Conservation (phyloP, 2,888 invertebrate genomes). For the Caenorhabditis sp. region DNA sequence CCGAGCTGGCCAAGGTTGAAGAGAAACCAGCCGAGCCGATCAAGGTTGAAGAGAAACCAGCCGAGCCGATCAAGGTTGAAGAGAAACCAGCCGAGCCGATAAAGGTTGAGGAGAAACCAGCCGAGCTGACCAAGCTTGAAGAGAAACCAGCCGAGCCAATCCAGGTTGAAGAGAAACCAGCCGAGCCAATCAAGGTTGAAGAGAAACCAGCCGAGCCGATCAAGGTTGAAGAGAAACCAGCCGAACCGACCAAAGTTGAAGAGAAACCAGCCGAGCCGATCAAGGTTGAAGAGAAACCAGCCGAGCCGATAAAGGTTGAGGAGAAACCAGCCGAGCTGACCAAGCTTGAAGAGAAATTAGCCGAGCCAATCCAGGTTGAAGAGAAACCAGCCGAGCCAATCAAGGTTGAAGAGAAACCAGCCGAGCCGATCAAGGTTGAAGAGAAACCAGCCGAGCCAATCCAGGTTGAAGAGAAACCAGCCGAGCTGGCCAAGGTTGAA, state of each 20-base stretch:
- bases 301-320: too few relatives aligned
- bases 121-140: not conserved
- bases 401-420: too few relatives aligned
- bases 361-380: too few relatives aligned
- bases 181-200: constrained; percentile 6
- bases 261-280: too few relatives aligned
- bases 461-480: not conserved
- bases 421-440: too few relatives aligned
- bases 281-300: too few relatives aligned
- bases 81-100: not conserved
- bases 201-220: not conserved
- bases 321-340: too few relatives aligned
- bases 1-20: not conserved
- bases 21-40: not conserved
- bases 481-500: not conserved
- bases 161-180: constrained; percentile 9
- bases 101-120: constrained; percentile 21
- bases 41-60: constrained; percentile 7
- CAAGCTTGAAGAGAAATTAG: too few relatives aligned
- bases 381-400: too few relatives aligned
- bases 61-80: constrained; percentile 2
- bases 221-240: too few relatives aligned
- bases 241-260: too few relatives aligned
- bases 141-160: constrained; percentile 4
- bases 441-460: not conserved